A percentile compares a stretch with the other conserved stretches of the same genome.
Evolutionary conservation across 2,113 vertebrate species (phyloP).

Genomic region (Nipponia nippon): DNA sequence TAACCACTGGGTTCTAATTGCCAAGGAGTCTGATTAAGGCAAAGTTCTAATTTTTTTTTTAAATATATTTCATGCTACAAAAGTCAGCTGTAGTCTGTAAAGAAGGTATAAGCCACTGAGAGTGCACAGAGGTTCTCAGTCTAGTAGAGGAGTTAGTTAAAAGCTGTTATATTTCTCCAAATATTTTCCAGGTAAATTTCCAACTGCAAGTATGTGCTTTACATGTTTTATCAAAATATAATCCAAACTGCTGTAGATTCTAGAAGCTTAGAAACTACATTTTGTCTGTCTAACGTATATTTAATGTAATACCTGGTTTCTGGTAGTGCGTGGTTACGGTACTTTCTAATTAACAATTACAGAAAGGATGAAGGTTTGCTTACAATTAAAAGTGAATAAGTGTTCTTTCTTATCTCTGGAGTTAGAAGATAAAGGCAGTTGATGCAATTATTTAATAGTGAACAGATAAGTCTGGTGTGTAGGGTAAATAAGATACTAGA

Average conservation of each 20-base stretch:
- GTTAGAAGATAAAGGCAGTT: background rate
- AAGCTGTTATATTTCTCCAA: background rate
- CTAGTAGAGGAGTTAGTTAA: background rate
- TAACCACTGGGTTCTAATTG: background rate
- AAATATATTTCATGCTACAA: background rate
- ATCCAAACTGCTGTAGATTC: background rate
- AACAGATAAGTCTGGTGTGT: background rate
- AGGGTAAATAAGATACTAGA: background rate
- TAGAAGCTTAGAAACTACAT: background rate
- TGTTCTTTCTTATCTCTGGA: background rate
- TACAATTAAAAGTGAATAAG: background rate
- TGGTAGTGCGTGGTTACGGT: background rate
- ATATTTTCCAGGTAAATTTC: background rate
- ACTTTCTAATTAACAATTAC: background rate
- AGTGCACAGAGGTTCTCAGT: background rate
- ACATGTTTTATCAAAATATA: background rate
- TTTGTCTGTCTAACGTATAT: background rate
- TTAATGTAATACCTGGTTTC: background rate
- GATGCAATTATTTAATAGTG: background rate
- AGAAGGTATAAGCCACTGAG: background rate
- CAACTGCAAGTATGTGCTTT: background rate
- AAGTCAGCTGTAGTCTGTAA: background rate
- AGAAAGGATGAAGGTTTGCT: background rate
- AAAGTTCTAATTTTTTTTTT: background rate
- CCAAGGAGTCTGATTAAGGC: background rate